Percentiles rank a stretch among this genome's conserved stretches.
phyloP scores from a whole-genome alignment of 1,140 invertebrate species.

The Microplitis mediator region DNA sequence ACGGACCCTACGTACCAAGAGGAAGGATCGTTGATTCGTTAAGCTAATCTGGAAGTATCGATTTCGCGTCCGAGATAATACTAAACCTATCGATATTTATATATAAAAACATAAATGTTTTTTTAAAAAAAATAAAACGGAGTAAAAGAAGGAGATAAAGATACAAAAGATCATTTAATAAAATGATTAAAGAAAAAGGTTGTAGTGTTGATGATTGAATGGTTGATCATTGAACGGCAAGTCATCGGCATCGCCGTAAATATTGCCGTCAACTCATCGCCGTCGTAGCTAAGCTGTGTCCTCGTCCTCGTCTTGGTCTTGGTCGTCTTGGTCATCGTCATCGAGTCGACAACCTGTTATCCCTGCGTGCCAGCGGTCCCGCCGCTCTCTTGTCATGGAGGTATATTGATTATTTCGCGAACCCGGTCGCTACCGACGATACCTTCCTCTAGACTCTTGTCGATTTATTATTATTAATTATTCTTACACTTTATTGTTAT shows the following conservation, averaged over 20 bases:
- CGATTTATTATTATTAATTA: not conserved
- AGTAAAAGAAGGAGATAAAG: no score
- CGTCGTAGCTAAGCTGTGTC: not conserved
- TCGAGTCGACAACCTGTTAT: slow-evolving; percentile 56
- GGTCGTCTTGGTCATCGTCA: not conserved
- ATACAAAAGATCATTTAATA: not conserved
- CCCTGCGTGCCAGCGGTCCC: slow-evolving; percentile 33
- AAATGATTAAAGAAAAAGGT: not conserved
- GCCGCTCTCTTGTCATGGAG: slow-evolving; percentile 26
- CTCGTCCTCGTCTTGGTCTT: not conserved
- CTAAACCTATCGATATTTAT: no score
- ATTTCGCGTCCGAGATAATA: not conserved
- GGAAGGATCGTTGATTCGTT: slow-evolving; percentile 4
- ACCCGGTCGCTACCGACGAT: slow-evolving; percentile 22
- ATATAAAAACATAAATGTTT: no score
- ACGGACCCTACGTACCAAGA: no score
- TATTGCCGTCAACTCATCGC: not conserved
- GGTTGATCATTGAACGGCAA: not conserved
- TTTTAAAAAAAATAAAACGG: no score
- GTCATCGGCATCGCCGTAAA: not conserved
- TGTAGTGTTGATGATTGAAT: not conserved
- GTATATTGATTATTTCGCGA: slow-evolving; percentile 54
- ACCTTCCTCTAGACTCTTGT: slow-evolving; percentile 11
- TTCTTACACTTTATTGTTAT: no score
- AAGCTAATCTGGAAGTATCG: not conserved